Conservation (phyloP, 2,797 vertebrate species). For the Toxotes lorentzi region DNA sequence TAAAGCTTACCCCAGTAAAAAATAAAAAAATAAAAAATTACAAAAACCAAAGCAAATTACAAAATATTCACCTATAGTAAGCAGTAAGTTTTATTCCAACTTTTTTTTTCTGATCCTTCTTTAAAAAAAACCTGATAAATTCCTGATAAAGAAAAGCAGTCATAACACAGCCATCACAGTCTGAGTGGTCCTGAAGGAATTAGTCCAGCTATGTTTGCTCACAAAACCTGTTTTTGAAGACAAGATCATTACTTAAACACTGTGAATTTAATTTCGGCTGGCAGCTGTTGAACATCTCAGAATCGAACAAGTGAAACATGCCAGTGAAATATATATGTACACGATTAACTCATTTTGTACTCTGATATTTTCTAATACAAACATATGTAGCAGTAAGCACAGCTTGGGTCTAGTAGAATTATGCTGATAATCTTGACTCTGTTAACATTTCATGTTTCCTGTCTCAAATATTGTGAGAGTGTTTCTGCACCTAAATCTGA, state of each 20-base stretch:
- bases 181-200: background rate
- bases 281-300: conserved; percentile 4
- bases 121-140: background rate
- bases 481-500: conserved; percentile 31
- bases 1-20: background rate
- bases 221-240: conserved; percentile 5
- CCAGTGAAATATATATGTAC: background rate
- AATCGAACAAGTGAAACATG: background rate
- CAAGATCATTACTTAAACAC: conserved; percentile 17
- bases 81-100: background rate
- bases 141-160: background rate
- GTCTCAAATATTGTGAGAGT: conserved; percentile 15
- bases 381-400: background rate
- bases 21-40: too few relatives aligned
- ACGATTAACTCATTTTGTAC: background rate
- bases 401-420: background rate
- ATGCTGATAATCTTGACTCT: background rate
- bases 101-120: background rate
- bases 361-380: background rate
- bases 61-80: background rate
- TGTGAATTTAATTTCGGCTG: background rate
- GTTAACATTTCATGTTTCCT: background rate
- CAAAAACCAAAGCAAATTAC: conserved; percentile 8
- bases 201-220: conserved; percentile 4
- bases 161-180: background rate